Evolutionary conservation across 2,888 invertebrate genomes (phyloP).

Genomic region (Drosophila nr. medialis): DNA sequence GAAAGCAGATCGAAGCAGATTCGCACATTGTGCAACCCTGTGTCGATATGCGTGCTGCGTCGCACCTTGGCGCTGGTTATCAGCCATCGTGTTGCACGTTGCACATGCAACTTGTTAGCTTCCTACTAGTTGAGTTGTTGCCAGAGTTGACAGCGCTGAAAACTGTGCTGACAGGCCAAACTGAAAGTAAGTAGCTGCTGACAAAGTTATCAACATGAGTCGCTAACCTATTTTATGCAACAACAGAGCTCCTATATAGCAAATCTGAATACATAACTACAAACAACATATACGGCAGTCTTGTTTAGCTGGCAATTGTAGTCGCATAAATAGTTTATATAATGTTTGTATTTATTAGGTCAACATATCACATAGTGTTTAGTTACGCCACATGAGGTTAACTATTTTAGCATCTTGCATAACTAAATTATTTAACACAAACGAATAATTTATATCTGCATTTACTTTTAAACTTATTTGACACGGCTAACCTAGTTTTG

Average conservation of each 20-base stretch:
- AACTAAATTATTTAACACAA: background rate
- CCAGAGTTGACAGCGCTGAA: slow-evolving; percentile 71
- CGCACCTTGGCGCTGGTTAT: slow-evolving; percentile 29
- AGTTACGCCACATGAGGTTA: slow-evolving; percentile 4
- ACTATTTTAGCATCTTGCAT: background rate
- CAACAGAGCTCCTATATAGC: background rate
- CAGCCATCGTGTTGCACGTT: slow-evolving; percentile 52
- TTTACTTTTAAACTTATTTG: slow-evolving; percentile 15
- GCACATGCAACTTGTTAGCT: slow-evolving; percentile 67
- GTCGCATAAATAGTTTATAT: background rate
- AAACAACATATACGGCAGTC: background rate
- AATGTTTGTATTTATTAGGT: background rate
- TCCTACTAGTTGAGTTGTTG: slow-evolving; percentile 70
- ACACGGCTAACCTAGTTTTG: slow-evolving; percentile 44
- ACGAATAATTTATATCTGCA: background rate
- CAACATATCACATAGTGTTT: background rate
- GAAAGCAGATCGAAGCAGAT: background rate
- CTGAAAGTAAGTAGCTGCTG: slow-evolving; percentile 23
- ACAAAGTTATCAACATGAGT: slow-evolving; percentile 32
- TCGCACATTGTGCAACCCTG: slow-evolving; percentile 36
- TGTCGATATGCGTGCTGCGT: slow-evolving; percentile 32
- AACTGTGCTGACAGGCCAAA: slow-evolving; percentile 69
- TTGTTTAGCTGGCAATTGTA: slow-evolving; percentile 22
- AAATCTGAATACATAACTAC: background rate
- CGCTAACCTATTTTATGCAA: background rate